A percentile compares a stretch with the other conserved stretches of the same genome.
These are phyloP conservation scores for Plebejus anna DNA, from an alignment of 2,888 invertebrate genomes.

Conservation along the genomic window DNA sequence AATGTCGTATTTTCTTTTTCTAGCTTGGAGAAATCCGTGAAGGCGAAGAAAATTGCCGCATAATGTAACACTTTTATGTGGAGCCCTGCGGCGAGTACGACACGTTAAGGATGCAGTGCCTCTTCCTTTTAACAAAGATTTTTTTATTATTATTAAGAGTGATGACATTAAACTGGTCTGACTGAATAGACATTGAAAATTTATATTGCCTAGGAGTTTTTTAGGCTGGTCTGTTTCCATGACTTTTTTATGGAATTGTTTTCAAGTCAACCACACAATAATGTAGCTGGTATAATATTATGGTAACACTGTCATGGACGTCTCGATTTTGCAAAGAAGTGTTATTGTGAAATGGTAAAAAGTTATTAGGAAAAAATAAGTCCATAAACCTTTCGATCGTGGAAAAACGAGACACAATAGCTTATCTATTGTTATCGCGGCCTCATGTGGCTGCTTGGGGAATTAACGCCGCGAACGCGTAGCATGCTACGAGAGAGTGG, in stretches of 20 bases:
- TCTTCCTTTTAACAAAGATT: constrained; percentile 32
- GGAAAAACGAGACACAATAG: too few species aligned
- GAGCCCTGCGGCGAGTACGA: constrained; percentile 35
- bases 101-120: constrained; percentile 47
- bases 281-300: neutral
- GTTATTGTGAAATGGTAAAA: neutral
- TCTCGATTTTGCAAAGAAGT: neutral
- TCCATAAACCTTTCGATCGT: neutral
- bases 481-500: too few species aligned
- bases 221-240: constrained; percentile 6
- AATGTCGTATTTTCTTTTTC: constrained; percentile 35
- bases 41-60: constrained; percentile 70
- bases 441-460: too few species aligned
- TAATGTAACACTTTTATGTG: constrained; percentile 54
- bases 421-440: too few species aligned
- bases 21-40: constrained; percentile 66
- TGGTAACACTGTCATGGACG: neutral
- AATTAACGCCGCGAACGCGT: too few species aligned
- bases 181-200: constrained; percentile 31
- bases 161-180: constrained; percentile 30
- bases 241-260: neutral
- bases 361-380: neutral
- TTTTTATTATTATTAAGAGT: constrained; percentile 16
- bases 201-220: neutral
- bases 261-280: neutral